Conservation (phyloP, 1,140 invertebrate genomes). For the Hyles euphorbiae region DNA sequence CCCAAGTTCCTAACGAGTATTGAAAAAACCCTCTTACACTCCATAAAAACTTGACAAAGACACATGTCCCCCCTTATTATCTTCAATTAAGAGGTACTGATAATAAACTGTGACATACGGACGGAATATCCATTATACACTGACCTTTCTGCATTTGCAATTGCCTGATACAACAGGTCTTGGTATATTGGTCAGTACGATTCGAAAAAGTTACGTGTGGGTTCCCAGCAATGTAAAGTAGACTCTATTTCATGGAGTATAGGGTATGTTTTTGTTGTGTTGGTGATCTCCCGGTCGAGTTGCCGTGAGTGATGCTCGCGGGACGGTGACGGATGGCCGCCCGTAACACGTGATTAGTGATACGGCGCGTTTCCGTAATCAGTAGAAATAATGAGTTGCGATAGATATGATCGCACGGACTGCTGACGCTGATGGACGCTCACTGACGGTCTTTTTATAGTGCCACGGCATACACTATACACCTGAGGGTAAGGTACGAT, state of each 20-base stretch:
- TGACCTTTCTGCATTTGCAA: slow-evolving; percentile 4
- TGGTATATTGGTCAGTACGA: background rate
- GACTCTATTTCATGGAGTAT: background rate
- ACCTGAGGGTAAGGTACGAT: too few relatives aligned
- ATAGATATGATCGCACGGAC: slow-evolving; percentile 35
- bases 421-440: slow-evolving; percentile 22
- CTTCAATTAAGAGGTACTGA: slow-evolving; percentile 70
- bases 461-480: too few relatives aligned
- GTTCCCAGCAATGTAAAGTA: background rate
- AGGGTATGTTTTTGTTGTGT: background rate
- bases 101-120: slow-evolving; percentile 65
- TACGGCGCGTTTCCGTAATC: slow-evolving; percentile 48
- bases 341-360: slow-evolving; percentile 63
- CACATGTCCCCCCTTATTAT: slow-evolving; percentile 70
- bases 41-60: slow-evolving; percentile 70
- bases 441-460: too few relatives aligned
- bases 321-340: slow-evolving; percentile 56
- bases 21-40: slow-evolving; percentile 58
- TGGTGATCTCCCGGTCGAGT: background rate
- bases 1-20: slow-evolving; percentile 46
- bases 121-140: slow-evolving; percentile 28
- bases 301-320: slow-evolving; percentile 50
- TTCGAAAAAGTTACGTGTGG: background rate
- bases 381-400: slow-evolving; percentile 49
- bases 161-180: background rate